phyloP scores from a whole-genome alignment of 1,140 invertebrate species.

The Drosophila tani region DNA sequence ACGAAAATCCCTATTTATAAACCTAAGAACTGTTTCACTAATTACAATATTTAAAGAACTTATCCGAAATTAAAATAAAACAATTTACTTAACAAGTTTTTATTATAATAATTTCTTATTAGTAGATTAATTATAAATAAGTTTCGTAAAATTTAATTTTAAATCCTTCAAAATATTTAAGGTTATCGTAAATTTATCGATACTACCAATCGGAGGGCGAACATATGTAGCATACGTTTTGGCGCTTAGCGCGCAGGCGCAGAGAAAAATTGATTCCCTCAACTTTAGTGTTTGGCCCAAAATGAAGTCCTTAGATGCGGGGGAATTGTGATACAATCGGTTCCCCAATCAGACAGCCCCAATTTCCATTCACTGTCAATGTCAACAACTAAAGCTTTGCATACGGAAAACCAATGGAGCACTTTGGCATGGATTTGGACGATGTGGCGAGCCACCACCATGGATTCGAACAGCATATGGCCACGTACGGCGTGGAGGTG shows the following conservation, averaged over 20 bases:
- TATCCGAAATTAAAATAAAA: background rate
- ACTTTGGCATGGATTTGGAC: constrained; percentile 62
- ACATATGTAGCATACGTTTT: constrained; percentile 41
- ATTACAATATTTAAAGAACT: background rate
- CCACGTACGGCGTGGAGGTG: constrained; percentile 75
- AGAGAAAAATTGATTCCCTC: constrained; percentile 48
- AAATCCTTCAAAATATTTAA: background rate
- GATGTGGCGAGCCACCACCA: constrained; percentile 38
- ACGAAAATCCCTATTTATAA: constrained; percentile 23
- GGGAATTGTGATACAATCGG: constrained; percentile 26
- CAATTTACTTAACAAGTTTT: too few species aligned
- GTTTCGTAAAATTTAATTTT: background rate
- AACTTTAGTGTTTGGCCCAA: constrained; percentile 23
- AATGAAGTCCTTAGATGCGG: constrained; percentile 10
- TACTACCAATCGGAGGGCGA: background rate
- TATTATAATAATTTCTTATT: too few species aligned
- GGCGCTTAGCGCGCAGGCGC: constrained; percentile 23
- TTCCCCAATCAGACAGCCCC: constrained; percentile 4
- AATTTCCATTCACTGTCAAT: constrained; percentile 58
- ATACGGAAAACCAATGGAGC: constrained; percentile 46
- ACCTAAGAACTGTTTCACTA: background rate
- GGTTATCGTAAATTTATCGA: constrained; percentile 16
- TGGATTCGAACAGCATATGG: constrained; percentile 65
- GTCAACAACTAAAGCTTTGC: constrained; percentile 50
- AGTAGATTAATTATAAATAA: too few species aligned